phyloP scores from a whole-genome alignment of 2,113 vertebrate species.

The Malurus alboscapulatus region DNA sequence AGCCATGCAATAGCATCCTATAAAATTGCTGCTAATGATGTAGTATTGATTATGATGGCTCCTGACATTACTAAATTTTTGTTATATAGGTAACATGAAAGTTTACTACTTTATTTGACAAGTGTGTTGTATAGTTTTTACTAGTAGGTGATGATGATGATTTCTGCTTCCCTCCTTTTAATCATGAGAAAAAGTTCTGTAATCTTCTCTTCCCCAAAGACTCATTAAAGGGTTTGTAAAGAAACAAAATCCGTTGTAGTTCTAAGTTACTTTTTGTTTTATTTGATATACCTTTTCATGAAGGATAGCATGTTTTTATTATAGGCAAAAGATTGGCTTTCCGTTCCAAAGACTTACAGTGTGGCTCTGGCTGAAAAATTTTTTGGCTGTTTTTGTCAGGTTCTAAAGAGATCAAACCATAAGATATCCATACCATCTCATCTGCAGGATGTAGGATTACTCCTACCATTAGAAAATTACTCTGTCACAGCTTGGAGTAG shows the following conservation, averaged over 20 bases:
- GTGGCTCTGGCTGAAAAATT: background rate
- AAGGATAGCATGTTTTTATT: slow-evolving; percentile 17
- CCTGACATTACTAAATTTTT: background rate
- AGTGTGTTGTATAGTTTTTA: background rate
- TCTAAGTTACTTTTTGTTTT: slow-evolving; percentile 43
- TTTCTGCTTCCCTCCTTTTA: background rate
- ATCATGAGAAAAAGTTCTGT: background rate
- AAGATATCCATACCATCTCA: background rate
- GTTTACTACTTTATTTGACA: background rate
- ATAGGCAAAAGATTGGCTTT: slow-evolving; percentile 38
- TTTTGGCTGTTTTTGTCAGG: background rate
- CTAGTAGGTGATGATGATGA: background rate
- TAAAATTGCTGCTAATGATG: background rate
- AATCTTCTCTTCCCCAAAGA: slow-evolving; percentile 16
- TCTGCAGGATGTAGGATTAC: background rate
- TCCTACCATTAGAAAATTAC: background rate
- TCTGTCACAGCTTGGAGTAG: background rate
- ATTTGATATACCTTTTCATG: slow-evolving; percentile 35
- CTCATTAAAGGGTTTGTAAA: slow-evolving; percentile 11
- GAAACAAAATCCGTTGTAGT: background rate
- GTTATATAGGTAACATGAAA: background rate
- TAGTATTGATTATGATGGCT: background rate
- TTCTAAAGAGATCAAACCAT: slow-evolving; percentile 18
- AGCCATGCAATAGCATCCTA: background rate
- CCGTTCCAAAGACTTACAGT: slow-evolving; percentile 26